Evolutionary conservation across 2,797 vertebrate genomes (phyloP).

Genomic region (Helicolenus hilgendorfi): DNA sequence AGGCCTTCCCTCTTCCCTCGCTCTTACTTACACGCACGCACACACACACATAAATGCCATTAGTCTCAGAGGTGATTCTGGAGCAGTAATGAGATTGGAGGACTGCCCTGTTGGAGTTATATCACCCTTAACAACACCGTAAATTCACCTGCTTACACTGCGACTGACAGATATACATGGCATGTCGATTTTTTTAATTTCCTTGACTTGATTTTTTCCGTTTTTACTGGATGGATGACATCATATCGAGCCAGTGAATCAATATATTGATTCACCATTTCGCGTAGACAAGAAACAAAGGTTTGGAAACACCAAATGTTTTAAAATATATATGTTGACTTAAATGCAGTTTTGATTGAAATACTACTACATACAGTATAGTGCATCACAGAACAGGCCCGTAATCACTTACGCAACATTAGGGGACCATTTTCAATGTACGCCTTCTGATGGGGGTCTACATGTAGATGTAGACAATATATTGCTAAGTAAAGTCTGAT

Average conservation of each 20-base stretch:
- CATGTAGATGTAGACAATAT: background rate
- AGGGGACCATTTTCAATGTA: background rate
- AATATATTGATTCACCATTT: background rate
- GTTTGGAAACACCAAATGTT: background rate
- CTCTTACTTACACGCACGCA: conserved; percentile 10
- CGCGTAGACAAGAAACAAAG: background rate
- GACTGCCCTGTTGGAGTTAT: conserved; percentile 70
- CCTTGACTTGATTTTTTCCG: background rate
- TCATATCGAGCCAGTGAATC: background rate
- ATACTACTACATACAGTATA: background rate
- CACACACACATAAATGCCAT: conserved; percentile 60
- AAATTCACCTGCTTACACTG: conserved; percentile 67
- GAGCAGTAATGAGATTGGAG: conserved; percentile 82
- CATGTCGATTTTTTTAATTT: conserved; percentile 1
- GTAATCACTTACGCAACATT: background rate
- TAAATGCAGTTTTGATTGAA: background rate
- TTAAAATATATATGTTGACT: background rate
- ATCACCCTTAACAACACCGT: conserved; percentile 56
- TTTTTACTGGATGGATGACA: background rate
- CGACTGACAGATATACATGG: conserved; percentile 45
- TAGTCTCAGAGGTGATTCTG: conserved; percentile 73
- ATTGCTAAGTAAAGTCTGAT: background rate
- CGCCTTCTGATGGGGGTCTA: background rate
- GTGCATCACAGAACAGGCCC: background rate
- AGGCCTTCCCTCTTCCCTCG: conserved; percentile 66